phyloP scores from a whole-genome alignment of 2,797 vertebrate genomes.

The Eulemur rubriventer region DNA sequence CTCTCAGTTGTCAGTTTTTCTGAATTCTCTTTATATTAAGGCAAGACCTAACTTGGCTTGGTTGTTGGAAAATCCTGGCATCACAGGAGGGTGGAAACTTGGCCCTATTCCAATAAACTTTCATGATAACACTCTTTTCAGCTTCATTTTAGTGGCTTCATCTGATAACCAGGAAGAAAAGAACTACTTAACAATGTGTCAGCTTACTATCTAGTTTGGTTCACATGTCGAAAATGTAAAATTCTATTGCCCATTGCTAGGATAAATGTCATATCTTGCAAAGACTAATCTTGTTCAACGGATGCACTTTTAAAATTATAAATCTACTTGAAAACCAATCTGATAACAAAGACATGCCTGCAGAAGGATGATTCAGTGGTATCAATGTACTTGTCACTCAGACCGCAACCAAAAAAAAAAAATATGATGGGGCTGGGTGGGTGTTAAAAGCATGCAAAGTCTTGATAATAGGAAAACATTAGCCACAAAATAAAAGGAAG shows the following conservation, averaged over 20 bases:
- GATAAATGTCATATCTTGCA: constrained; percentile 82
- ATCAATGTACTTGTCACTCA: constrained; percentile 89
- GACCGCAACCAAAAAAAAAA: constrained; percentile 80
- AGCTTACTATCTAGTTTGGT: constrained; percentile 75
- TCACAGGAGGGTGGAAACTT: constrained; percentile 67
- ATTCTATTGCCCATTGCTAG: constrained; percentile 77
- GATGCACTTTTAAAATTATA: constrained; percentile 84
- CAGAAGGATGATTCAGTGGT: constrained; percentile 88
- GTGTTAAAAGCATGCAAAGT: constrained; percentile 85
- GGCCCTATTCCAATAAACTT: constrained; percentile 66
- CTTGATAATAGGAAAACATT: constrained; percentile 86
- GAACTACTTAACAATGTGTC: constrained; percentile 78
- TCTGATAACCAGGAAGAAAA: constrained; percentile 80
- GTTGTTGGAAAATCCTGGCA: constrained; percentile 63
- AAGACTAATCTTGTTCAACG: constrained; percentile 86
- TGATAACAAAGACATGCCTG: constrained; percentile 86
- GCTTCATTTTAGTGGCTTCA: constrained; percentile 73
- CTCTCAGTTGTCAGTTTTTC: constrained; percentile 52
- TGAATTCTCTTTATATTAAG: constrained; percentile 61
- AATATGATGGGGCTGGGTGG: constrained; percentile 82
- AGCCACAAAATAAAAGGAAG: constrained; percentile 83
- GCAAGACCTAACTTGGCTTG: constrained; percentile 53
- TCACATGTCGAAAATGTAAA: constrained; percentile 78
- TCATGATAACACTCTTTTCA: constrained; percentile 66
- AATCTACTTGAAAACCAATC: constrained; percentile 88